These are phyloP conservation scores for Malacosoma neustria DNA, from an alignment of 2,888 invertebrate species.

Conservation along the genomic window DNA sequence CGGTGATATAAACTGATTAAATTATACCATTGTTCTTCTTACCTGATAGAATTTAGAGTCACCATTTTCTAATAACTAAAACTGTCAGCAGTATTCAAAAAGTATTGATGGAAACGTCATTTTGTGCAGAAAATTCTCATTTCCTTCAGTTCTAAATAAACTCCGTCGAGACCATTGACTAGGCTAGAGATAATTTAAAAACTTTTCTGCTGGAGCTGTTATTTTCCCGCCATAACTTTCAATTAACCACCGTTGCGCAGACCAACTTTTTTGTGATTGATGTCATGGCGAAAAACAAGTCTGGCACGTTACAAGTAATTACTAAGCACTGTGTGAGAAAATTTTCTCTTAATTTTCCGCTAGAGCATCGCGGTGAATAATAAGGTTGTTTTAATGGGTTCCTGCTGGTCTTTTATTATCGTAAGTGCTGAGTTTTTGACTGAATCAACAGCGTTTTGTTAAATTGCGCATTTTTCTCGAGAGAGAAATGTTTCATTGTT, in stretches of 20 bases:
- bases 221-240: constrained; percentile 29
- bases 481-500: constrained; percentile 9
- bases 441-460: constrained; percentile 20
- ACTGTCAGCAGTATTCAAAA: too few relatives aligned
- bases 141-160: too few relatives aligned
- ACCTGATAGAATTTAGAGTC: too few relatives aligned
- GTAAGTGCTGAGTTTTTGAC: constrained; percentile 25
- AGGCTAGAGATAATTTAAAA: constrained; percentile 16
- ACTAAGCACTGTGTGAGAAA: constrained; percentile 39
- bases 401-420: constrained; percentile 42
- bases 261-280: constrained; percentile 29
- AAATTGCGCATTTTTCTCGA: constrained; percentile 9
- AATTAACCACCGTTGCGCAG: constrained; percentile 26
- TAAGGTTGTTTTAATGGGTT: constrained; percentile 45
- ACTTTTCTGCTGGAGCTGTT: constrained; percentile 12
- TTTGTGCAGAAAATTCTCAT: too few relatives aligned
- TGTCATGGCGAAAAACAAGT: constrained; percentile 29
- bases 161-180: constrained; percentile 5
- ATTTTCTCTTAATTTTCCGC: constrained; percentile 61
- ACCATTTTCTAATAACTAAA: too few relatives aligned
- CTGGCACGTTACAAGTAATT: constrained; percentile 34
- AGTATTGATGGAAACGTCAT: too few relatives aligned
- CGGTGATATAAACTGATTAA: too few relatives aligned
- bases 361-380: constrained; percentile 43
- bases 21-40: too few relatives aligned